Conservation (phyloP, 35 echinoderm and acorn worm genomes). For the Diadema setosum region DNA sequence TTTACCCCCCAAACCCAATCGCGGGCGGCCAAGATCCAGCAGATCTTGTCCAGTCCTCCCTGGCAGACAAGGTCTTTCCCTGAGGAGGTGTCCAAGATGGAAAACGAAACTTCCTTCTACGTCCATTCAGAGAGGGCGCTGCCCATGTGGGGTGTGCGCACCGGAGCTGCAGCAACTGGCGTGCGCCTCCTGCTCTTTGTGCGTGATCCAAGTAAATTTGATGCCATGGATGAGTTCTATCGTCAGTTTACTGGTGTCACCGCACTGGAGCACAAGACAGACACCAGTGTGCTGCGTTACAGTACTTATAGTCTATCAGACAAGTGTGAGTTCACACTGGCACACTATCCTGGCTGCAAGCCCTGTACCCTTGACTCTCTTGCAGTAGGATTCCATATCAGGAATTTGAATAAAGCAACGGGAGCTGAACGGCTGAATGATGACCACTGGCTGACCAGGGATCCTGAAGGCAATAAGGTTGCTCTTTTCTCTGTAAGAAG, state of each 20-base stretch:
- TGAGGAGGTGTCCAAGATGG: slow-evolving; percentile 38
- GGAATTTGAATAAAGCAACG: slow-evolving; percentile 38
- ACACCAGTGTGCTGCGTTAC: slow-evolving; percentile 13
- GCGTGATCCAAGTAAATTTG: slow-evolving; percentile 53
- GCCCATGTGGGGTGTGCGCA: slow-evolving; percentile 66
- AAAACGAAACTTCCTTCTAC: slow-evolving; percentile 66
- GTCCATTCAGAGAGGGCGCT: slow-evolving; percentile 40
- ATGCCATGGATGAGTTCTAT: slow-evolving; percentile 79
- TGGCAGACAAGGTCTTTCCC: slow-evolving; percentile 52
- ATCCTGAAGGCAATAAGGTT: slow-evolving; percentile 58
- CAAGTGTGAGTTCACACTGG: slow-evolving; percentile 60
- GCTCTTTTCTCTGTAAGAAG: slow-evolving; percentile 39
- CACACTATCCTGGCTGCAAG: slow-evolving; percentile 33
- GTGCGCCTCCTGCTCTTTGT: slow-evolving; percentile 61
- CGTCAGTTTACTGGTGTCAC: slow-evolving; percentile 46
- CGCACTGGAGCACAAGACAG: slow-evolving; percentile 23
- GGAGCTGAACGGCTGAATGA: slow-evolving; percentile 53
- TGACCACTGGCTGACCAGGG: slow-evolving; percentile 61
- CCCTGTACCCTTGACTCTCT: slow-evolving; percentile 17
- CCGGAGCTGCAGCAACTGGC: slow-evolving; percentile 38
- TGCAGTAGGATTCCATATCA: slow-evolving; percentile 42
- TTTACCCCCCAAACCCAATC: slow-evolving; percentile 48
- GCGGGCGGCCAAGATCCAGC: slow-evolving; percentile 15
- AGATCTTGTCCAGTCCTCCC: slow-evolving; percentile 42
- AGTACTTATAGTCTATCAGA: slow-evolving; percentile 57